phyloP scores from a whole-genome alignment of 2,888 invertebrate genomes.

The Ormyrus nitidulus region DNA sequence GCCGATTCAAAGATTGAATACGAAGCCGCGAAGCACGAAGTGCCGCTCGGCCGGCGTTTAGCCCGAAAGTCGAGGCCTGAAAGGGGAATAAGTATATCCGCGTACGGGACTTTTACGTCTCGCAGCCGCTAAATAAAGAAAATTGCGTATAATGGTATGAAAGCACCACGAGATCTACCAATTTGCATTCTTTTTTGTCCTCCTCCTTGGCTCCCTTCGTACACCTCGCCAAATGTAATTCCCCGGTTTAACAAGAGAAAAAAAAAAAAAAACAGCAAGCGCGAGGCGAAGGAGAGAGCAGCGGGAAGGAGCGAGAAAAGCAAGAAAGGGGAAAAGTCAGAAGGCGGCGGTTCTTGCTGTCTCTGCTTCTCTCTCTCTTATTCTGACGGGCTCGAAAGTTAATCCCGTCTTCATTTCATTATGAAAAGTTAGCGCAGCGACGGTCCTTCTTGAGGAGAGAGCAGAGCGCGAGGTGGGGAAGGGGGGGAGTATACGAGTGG shows the following conservation, averaged over 20 bases:
- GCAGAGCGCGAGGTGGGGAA: background rate
- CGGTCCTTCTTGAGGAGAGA: background rate
- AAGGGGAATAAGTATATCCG: conserved; percentile 22
- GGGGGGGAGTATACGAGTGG: background rate
- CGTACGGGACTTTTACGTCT: background rate
- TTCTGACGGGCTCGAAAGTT: conserved; percentile 51
- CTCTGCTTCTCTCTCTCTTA: background rate
- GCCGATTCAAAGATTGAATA: conserved; percentile 36
- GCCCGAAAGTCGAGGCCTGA: conserved; percentile 26
- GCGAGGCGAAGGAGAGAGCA: conserved; percentile 1
- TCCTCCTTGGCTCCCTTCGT: background rate
- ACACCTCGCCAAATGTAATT: conserved; percentile 14
- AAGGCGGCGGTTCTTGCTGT: background rate
- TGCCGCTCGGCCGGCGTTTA: conserved; percentile 3
- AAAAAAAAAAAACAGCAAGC: background rate
- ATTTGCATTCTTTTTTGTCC: conserved; percentile 25
- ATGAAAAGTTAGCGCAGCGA: conserved; percentile 53
- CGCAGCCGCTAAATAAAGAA: conserved; percentile 41
- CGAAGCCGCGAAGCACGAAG: background rate
- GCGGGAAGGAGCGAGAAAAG: background rate
- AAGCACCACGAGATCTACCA: conserved; percentile 35
- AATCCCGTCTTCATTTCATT: conserved; percentile 56
- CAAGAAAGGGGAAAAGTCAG: conserved; percentile 11
- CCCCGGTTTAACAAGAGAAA: conserved; percentile 1
- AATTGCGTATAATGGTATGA: conserved; percentile 49